Conservation (phyloP, 2,888 invertebrate genomes). For the Agelastica alni region DNA sequence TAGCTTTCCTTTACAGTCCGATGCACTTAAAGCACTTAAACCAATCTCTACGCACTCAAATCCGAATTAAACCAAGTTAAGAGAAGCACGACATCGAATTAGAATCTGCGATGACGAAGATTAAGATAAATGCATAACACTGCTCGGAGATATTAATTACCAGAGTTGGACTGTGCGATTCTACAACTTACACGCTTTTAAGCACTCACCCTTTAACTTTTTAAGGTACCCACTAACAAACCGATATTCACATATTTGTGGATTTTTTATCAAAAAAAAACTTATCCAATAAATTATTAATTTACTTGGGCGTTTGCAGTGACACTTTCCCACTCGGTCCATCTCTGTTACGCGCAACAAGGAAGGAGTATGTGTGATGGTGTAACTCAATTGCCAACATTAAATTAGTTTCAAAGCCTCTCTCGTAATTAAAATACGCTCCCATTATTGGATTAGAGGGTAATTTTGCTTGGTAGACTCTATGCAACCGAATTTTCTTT, state of each 20-base stretch:
- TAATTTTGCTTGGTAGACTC: not conserved
- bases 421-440: conserved; percentile 4
- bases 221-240: no score
- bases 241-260: no score
- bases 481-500: not conserved
- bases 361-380: not conserved
- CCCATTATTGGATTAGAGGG: conserved; percentile 4
- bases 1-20: conserved; percentile 16
- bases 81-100: conserved; percentile 25
- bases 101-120: conserved; percentile 21
- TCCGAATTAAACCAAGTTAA: conserved; percentile 14
- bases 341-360: not conserved
- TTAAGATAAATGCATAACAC: conserved; percentile 25
- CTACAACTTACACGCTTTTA: no score
- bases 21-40: conserved; percentile 18
- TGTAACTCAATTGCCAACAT: conserved; percentile 6
- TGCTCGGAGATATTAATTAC: not conserved
- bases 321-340: not conserved
- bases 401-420: conserved; percentile 7
- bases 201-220: no score
- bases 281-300: no score
- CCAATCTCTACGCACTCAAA: conserved; percentile 17
- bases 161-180: not conserved
- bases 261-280: no score
- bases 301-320: no score